Evolutionary conservation across 1,140 invertebrate genomes (phyloP).

Genomic region (Drosophila mayri): DNA sequence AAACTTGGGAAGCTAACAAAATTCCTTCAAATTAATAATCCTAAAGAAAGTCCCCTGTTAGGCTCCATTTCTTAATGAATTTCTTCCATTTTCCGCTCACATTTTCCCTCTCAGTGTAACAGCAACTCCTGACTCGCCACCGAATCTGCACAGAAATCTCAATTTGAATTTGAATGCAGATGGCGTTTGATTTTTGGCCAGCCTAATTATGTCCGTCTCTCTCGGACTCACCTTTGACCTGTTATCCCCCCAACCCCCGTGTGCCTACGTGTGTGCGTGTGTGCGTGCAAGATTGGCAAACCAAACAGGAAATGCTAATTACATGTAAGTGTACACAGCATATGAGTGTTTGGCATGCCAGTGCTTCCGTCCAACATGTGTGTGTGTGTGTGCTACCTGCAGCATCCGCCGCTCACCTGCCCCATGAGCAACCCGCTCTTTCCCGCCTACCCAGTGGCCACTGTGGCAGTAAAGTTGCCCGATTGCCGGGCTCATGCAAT

Average conservation of each 20-base stretch:
- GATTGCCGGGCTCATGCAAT: slow-evolving; percentile 55
- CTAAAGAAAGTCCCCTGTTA: too few relatives aligned
- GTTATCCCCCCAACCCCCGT: neutral
- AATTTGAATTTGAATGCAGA: slow-evolving; percentile 60
- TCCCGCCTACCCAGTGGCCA: neutral
- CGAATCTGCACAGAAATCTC: slow-evolving; percentile 33
- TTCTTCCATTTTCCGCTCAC: neutral
- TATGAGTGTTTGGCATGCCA: slow-evolving; percentile 25
- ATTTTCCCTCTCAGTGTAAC: slow-evolving; percentile 1
- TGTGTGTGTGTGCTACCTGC: slow-evolving; percentile 6
- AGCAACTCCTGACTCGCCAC: neutral
- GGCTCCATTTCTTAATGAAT: neutral
- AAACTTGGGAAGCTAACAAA: neutral
- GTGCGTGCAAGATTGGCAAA: slow-evolving; percentile 41
- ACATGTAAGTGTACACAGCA: slow-evolving; percentile 65
- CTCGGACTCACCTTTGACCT: neutral
- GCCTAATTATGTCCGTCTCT: slow-evolving; percentile 47
- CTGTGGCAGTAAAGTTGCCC: slow-evolving; percentile 22
- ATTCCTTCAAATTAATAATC: neutral
- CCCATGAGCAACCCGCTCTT: neutral
- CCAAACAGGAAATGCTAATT: slow-evolving; percentile 77
- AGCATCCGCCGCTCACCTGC: neutral
- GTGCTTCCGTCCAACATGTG: neutral
- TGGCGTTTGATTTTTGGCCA: slow-evolving; percentile 71
- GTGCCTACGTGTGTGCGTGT: slow-evolving; percentile 5